Evolutionary conservation across 2,113 vertebrate genomes (phyloP).

Genomic region (Micronycteris hirsuta): DNA sequence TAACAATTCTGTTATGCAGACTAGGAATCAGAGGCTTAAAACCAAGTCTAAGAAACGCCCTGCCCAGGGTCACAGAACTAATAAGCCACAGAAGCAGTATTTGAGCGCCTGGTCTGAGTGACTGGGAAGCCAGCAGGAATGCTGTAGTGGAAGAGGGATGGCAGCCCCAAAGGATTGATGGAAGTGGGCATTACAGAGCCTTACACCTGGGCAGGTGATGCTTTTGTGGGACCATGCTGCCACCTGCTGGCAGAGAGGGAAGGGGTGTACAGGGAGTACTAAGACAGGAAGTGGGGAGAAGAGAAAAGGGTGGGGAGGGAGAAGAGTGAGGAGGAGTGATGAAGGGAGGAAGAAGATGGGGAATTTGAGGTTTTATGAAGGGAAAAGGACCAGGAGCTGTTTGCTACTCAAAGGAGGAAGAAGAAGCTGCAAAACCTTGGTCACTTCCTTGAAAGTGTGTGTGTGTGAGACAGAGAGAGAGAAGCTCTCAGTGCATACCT

Average conservation of each 20-base stretch:
- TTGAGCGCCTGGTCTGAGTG: not conserved
- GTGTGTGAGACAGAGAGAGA: not conserved
- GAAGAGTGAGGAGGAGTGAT: not conserved
- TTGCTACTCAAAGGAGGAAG: not conserved
- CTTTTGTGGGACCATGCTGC: slow-evolving; percentile 10
- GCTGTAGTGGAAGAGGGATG: not conserved
- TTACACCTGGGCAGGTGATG: not conserved
- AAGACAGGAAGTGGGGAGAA: not conserved
- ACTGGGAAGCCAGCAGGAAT: not conserved
- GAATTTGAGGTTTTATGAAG: not conserved
- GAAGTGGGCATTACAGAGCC: not conserved
- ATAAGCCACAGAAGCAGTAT: not conserved
- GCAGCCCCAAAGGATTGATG: not conserved
- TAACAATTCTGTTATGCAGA: not conserved
- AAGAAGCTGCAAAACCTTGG: not conserved
- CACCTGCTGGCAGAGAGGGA: slow-evolving; percentile 55
- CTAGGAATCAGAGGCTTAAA: slow-evolving; percentile 22
- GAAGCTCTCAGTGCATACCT: not conserved
- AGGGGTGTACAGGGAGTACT: not conserved
- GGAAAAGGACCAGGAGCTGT: not conserved
- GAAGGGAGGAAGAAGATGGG: not conserved
- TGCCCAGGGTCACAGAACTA: not conserved
- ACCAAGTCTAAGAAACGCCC: not conserved
- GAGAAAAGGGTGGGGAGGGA: not conserved
- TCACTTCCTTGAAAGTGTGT: slow-evolving; percentile 1